phyloP scores from a whole-genome alignment of 2,888 invertebrate species.

The Leptinotarsa rubiginosa region DNA sequence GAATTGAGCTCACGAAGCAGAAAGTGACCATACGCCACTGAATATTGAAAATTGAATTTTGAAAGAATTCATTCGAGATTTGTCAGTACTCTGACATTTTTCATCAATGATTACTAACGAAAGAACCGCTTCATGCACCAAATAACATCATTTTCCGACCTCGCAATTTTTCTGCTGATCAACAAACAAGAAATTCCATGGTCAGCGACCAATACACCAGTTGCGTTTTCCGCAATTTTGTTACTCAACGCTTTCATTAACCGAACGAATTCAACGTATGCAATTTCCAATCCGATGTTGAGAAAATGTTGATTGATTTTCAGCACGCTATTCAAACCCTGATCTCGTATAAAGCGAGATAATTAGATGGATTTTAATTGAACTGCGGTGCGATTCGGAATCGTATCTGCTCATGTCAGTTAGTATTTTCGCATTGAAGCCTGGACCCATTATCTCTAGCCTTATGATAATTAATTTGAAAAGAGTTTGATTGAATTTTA shows the following conservation, averaged over 20 bases:
- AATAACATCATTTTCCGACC: no score
- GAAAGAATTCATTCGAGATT: no score
- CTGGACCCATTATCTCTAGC: constrained; percentile 37
- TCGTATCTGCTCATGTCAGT: constrained; percentile 47
- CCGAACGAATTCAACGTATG: background rate
- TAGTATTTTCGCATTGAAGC: constrained; percentile 44
- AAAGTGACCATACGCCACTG: no score
- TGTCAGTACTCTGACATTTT: no score
- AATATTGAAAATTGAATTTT: no score
- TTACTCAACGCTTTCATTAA: background rate
- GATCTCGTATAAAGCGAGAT: constrained; percentile 34
- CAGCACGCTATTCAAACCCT: constrained; percentile 9
- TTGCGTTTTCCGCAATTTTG: background rate
- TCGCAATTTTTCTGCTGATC: no score
- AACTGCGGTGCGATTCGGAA: constrained; percentile 40
- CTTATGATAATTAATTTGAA: constrained; percentile 44
- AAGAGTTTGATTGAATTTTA: constrained; percentile 39
- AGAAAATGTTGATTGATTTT: constrained; percentile 3
- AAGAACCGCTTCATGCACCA: no score
- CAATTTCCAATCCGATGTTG: background rate
- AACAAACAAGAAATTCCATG: background rate
- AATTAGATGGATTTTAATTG: constrained; percentile 47
- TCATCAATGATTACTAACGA: no score
- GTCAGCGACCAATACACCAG: background rate
- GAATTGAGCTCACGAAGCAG: no score